Percentiles rank a stretch among this genome's conserved stretches.
Conservation (phyloP, 1,140 invertebrate species). For the Aphaenogaster rudis region DNA sequence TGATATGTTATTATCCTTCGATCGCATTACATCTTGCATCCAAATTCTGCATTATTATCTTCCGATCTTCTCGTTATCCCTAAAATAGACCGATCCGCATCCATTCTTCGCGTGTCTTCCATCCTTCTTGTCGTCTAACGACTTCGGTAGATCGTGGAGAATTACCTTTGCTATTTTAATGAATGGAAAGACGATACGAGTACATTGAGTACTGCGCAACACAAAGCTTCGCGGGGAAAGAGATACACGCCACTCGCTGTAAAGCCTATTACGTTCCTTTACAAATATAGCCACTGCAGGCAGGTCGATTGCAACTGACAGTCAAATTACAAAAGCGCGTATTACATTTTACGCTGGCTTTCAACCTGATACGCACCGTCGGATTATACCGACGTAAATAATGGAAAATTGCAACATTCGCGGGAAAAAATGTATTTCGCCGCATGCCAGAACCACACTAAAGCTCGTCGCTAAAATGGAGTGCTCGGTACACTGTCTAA, state of each 20-base stretch:
- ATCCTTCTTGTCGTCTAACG: background rate
- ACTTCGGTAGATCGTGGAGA: background rate
- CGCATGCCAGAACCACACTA: conserved; percentile 14
- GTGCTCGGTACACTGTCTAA: conserved; percentile 57
- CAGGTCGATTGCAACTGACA: conserved; percentile 61
- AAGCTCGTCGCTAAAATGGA: conserved; percentile 22
- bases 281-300: conserved; percentile 34
- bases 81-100: background rate
- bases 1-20: background rate
- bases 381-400: conserved; percentile 67
- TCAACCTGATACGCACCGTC: conserved; percentile 50
- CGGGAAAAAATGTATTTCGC: conserved; percentile 59
- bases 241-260: conserved; percentile 26
- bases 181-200: conserved; percentile 3
- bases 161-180: background rate
- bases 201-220: background rate
- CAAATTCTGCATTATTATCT: conserved; percentile 5
- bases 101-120: no score
- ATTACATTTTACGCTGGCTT: conserved; percentile 60
- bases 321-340: conserved; percentile 64
- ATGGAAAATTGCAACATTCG: conserved; percentile 69
- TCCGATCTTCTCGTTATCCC: background rate
- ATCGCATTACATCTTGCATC: background rate
- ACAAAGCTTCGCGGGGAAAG: conserved; percentile 15
- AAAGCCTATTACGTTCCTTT: conserved; percentile 54